A percentile compares a stretch with the other conserved stretches of the same genome.
phyloP scores from a whole-genome alignment of 1,140 invertebrate species.

The Archivesica marissinica region DNA sequence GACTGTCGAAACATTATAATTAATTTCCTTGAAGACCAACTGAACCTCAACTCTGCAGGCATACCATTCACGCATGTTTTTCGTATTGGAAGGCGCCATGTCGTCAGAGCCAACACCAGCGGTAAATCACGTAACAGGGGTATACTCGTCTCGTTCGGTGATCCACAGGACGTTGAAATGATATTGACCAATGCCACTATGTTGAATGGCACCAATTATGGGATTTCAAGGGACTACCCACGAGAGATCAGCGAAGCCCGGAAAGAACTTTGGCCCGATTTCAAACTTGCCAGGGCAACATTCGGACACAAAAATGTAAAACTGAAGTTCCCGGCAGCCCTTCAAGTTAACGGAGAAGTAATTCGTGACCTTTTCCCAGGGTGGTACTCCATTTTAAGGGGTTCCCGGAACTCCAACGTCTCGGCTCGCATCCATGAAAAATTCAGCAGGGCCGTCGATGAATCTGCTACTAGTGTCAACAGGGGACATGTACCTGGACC shows the following conservation, averaged over 20 bases:
- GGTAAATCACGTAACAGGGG: neutral
- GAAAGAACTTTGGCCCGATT: constrained; percentile 7
- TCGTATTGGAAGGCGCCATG: neutral
- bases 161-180: neutral
- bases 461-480: neutral
- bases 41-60: neutral
- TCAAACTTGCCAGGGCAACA: neutral
- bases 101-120: no score
- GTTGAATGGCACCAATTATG: neutral
- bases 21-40: neutral
- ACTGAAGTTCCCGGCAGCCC: constrained; percentile 8
- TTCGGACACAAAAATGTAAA: constrained; percentile 12
- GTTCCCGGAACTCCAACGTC: constrained; percentile 8
- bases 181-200: neutral
- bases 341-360: neutral
- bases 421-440: neutral
- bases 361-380: neutral
- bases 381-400: neutral
- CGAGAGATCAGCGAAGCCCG: constrained; percentile 8
- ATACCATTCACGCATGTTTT: neutral
- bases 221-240: constrained; percentile 5
- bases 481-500: neutral
- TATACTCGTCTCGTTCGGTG: neutral
- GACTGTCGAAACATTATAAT: neutral
- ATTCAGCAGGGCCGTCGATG: no score